These are phyloP conservation scores for Psilopsiagon aymara DNA, from an alignment of 2,113 vertebrate species.

Conservation along the genomic window DNA sequence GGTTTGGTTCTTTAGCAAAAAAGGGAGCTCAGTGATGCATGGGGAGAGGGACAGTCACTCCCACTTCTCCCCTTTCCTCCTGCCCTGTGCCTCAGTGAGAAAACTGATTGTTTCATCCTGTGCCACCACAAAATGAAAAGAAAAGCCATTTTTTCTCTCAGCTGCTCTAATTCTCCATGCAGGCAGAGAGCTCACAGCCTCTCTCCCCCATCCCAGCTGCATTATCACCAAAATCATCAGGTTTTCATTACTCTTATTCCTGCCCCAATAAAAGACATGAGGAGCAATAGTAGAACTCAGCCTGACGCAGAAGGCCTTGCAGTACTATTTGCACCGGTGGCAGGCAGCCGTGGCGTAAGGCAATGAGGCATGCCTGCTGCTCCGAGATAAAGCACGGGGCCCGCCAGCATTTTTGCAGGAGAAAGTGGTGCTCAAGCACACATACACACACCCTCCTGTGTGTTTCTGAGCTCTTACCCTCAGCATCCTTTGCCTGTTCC, in stretches of 20 bases:
- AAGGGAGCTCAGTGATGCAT: not conserved
- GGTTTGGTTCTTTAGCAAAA: not conserved
- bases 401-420: not conserved
- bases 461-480: not conserved
- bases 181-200: not conserved
- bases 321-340: fast-evolving
- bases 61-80: not conserved
- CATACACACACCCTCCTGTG: fast-evolving
- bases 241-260: not conserved
- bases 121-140: not conserved
- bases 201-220: not conserved
- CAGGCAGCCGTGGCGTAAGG: not conserved
- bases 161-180: not conserved
- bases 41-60: not conserved
- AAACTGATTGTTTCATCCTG: not conserved
- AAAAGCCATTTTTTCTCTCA: not conserved
- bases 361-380: not conserved
- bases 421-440: not conserved
- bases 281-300: not conserved
- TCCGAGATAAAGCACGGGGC: not conserved
- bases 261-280: not conserved
- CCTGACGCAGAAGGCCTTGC: not conserved
- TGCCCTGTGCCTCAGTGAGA: not conserved
- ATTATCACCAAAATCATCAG: not conserved
- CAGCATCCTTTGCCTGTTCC: not conserved